Percentiles rank a stretch among this genome's conserved stretches.
Conservation (phyloP, 2,888 invertebrate species). For the Eumacrocentrus americanus region DNA sequence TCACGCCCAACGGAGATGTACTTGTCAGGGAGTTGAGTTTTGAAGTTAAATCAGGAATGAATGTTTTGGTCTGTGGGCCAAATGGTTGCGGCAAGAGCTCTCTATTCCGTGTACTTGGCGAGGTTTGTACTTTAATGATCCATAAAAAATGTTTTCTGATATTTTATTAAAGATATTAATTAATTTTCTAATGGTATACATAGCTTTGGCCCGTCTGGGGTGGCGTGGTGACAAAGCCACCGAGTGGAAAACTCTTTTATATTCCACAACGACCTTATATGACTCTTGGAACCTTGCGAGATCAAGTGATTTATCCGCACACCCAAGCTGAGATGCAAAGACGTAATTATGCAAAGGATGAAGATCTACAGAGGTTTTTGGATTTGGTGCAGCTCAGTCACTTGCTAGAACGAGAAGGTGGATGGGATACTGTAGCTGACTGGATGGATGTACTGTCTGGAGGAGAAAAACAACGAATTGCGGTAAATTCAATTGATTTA, state of each 20-base stretch:
- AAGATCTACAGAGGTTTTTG: conserved; percentile 76
- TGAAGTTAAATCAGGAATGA: conserved; percentile 93
- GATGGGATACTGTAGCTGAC: conserved; percentile 92
- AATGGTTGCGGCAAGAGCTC: conserved; percentile 99
- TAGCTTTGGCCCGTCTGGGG: conserved; percentile 95
- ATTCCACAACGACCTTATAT: conserved; percentile 98
- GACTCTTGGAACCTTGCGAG: conserved; percentile 93
- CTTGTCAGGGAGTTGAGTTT: conserved; percentile 87
- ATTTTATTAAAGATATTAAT: neutral
- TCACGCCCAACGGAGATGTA: conserved; percentile 97
- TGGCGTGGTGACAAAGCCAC: conserved; percentile 93
- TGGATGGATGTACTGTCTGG: conserved; percentile 99
- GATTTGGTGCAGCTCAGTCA: conserved; percentile 85
- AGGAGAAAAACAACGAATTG: conserved; percentile 97
- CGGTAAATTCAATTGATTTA: conserved; percentile 64
- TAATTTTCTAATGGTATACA: conserved; percentile 24
- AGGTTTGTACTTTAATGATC: conserved; percentile 61
- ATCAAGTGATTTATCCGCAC: conserved; percentile 96
- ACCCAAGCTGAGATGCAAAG: conserved; percentile 83
- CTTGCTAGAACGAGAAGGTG: conserved; percentile 82
- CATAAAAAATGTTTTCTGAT: neutral
- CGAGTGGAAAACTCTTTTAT: conserved; percentile 92
- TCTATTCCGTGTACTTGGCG: conserved; percentile 93
- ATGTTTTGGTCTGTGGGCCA: conserved; percentile 97
- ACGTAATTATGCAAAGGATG: conserved; percentile 76